phyloP scores from a whole-genome alignment of 2,113 vertebrate species.

The Perca flavescens region DNA sequence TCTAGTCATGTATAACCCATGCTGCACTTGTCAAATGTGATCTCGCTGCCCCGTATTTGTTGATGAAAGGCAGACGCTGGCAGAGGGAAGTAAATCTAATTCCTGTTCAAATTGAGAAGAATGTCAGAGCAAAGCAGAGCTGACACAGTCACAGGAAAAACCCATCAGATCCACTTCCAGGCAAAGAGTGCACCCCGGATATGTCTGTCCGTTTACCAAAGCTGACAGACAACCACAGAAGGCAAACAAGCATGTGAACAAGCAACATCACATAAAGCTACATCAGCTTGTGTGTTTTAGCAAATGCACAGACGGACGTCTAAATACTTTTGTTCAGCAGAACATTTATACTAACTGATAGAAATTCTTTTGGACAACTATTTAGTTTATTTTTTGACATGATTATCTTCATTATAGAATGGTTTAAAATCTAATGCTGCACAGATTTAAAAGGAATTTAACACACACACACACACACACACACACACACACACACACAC shows the following conservation, averaged over 20 bases:
- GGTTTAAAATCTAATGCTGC: not conserved
- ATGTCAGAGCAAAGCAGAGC: conserved; percentile 67
- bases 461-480: not conserved
- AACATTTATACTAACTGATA: not conserved
- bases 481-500: not conserved
- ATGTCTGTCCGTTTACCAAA: conserved; percentile 49
- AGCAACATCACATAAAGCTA: not conserved
- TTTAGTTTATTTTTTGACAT: not conserved
- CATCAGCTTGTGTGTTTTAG: not conserved
- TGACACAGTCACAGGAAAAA: conserved; percentile 58
- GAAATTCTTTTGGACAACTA: not conserved
- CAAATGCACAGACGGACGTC: not conserved
- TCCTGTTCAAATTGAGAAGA: conserved; percentile 65
- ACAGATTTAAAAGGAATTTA: conserved; percentile 2
- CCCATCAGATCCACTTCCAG: conserved; percentile 54
- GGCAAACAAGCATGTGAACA: conserved; percentile 25
- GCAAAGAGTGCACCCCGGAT: conserved; percentile 9
- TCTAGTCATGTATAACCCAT: conserved; percentile 52
- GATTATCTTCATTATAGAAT: not conserved
- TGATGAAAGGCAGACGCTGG: conserved; percentile 65
- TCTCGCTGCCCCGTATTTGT: conserved; percentile 48
- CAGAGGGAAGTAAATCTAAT: conserved; percentile 71
- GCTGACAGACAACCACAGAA: conserved; percentile 16
- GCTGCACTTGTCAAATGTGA: conserved; percentile 67
- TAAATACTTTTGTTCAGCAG: not conserved